These are phyloP conservation scores for Stictonetta naevosa DNA, from an alignment of 2,113 vertebrate species.

Conservation along the genomic window DNA sequence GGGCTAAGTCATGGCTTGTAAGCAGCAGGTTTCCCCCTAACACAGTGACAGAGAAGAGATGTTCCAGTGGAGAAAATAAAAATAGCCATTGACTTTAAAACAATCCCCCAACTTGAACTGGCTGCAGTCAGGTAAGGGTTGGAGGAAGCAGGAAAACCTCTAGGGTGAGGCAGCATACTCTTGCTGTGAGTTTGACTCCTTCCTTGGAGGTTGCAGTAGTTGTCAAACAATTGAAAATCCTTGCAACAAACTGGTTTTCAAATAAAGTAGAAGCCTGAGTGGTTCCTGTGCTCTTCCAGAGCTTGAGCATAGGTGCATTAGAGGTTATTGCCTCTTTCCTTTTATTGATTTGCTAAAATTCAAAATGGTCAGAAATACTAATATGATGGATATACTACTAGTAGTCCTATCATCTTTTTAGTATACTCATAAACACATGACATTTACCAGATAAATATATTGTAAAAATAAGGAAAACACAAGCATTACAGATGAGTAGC, in stretches of 20 bases:
- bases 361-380: not conserved
- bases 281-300: not conserved
- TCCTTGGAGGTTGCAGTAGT: not conserved
- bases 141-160: not conserved
- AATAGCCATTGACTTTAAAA: not conserved
- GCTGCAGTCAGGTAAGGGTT: not conserved
- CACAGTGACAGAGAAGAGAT: not conserved
- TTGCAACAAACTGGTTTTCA: not conserved
- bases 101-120: not conserved
- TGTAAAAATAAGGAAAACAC: not conserved
- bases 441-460: fast-evolving
- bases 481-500: not conserved
- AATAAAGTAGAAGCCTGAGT: not conserved
- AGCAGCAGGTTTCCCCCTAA: not conserved
- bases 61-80: not conserved
- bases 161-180: not conserved
- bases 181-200: not conserved
- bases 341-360: not conserved
- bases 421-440: not conserved
- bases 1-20: not conserved
- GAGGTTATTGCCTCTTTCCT: not conserved
- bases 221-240: not conserved
- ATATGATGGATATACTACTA: not conserved
- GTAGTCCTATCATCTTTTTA: not conserved
- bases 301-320: not conserved